phyloP scores from a whole-genome alignment of 2,888 invertebrate genomes.

The Falcaria lacertinaria region DNA sequence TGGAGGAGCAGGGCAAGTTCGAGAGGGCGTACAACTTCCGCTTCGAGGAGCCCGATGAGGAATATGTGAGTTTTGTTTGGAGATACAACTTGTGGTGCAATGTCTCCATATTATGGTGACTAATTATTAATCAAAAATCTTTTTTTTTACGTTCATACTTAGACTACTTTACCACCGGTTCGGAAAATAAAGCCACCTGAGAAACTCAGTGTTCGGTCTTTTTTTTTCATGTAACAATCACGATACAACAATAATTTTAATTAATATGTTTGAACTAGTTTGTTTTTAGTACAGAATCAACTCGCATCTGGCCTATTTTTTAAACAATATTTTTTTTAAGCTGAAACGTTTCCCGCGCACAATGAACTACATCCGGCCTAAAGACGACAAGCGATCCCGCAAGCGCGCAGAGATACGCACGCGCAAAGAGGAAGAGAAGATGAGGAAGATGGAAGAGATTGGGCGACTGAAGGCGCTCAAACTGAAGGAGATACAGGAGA shows the following conservation, averaged over 20 bases:
- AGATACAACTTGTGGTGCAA: too few relatives aligned
- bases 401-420: slow-evolving; percentile 87
- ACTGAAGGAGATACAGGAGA: slow-evolving; percentile 92
- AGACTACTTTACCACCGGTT: too few relatives aligned
- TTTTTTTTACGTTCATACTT: too few relatives aligned
- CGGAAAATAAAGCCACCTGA: too few relatives aligned
- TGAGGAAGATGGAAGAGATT: slow-evolving; percentile 91
- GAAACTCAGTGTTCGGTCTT: too few relatives aligned
- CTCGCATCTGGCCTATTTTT: too few relatives aligned
- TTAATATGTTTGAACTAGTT: too few relatives aligned
- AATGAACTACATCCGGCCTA: slow-evolving; percentile 89
- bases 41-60: slow-evolving; percentile 97
- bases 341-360: slow-evolving; percentile 95
- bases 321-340: slow-evolving; percentile 69
- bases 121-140: too few relatives aligned
- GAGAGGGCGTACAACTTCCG: slow-evolving; percentile 97
- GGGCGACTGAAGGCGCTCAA: slow-evolving; percentile 92
- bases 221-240: too few relatives aligned
- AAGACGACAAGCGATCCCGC: slow-evolving; percentile 87
- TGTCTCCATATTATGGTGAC: too few relatives aligned
- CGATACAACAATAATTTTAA: too few relatives aligned
- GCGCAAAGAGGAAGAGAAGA: slow-evolving; percentile 88
- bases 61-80: slow-evolving; percentile 83
- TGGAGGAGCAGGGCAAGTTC: slow-evolving; percentile 92
- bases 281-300: too few relatives aligned